Base-by-base conservation (phyloP, 37 sponge, comb jelly and placozoan genomes). In the Chondrilla cf. caribensis region DNA sequence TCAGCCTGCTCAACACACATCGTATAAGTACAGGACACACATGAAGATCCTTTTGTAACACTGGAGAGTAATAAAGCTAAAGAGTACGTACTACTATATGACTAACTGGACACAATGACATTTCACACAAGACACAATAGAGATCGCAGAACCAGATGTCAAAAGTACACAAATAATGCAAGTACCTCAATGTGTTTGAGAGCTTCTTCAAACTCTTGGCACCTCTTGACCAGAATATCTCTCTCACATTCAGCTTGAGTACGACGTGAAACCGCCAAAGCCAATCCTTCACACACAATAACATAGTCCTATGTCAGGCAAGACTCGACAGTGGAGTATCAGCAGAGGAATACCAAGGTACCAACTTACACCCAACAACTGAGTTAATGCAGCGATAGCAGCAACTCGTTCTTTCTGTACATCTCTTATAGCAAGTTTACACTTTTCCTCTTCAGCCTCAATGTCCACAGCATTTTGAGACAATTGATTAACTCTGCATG, bases 371-470 rank as follows among this genome's bases (percentile, higher is more conserved):
- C 33, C 17, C 33, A 67, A 32, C 68, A 81, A 32, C 15, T 62
- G 38, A 24, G 83, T 40, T 36, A 83, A 73, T 38, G 40, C 70
- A 25, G 0, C 42, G n/a, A 57, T 31, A 18, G 58, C 58, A 11
- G 6, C 26, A 38, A 90, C 77, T 51, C 87, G n/a, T 21, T 86
- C 62, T 44, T 47, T 41, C 81, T 86, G 87, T 62, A 85, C 85
- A 37, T 43, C 32, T 22, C 37, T 43, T 18, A 88, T 57, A 22
- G 78, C 84, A 58, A 80, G 68, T 38, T 77, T 60, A 60, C 91
- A 90, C 43, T 81, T 81, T 67, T 84, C 72, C 58, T 95, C 89
- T 25, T 88, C 89, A 22, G 73, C 92, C 18, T 84, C 55, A 38
- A 95, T 70, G 65, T 95, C 86, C 66, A 90, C 79, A 28, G 85